Base-by-base conservation (phyloP, 2,797 vertebrate species). In the Pantherophis alleghaniensis region DNA sequence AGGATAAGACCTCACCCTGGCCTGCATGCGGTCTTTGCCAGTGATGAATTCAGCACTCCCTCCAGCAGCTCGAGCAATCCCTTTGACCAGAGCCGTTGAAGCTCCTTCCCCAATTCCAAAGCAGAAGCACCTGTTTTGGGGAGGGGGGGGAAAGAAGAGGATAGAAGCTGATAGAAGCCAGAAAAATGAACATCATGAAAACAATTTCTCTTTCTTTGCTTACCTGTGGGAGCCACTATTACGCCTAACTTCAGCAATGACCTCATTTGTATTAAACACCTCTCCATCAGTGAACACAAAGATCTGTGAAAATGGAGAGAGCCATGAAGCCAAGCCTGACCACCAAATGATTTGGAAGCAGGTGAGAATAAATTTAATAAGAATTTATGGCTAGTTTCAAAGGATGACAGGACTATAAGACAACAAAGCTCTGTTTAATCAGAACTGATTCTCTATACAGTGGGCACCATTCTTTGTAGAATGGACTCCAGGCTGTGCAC, bases 61-160 rank as follows among this genome's bases (percentile, higher is more conserved):
- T 69, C 97, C 96, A 88, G 98, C 97, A 56, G 97, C 98, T 16
- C 97, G 97, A 74, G 98, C 98, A 96, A 99, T 95, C 93, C 98
- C 98, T 94, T 97, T 98, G 95, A 99, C 97, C 37, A 99, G 98
- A 93, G 98, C 98, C 83, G 98, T 98, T 94, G 98, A 98, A 94
- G 98, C 98, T 1, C 98, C 98, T 97, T 98, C 97, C 7, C 98
- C 98, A 91, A 99, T 98, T 42, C 98, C 98, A 94, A 99, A 99
- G 10, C 98, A 97, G 95, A 99, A 99, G 95, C 98, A 99, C 93
- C 98, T 99, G 92, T 16, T 61, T 10, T 11, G 53, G 56, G 2
- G 13, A 3, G 7, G 14, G 2, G 24, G 24, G 26, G 37, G 32
- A 37, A 37, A 13, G 24, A 69, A 16, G 22, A 59, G 4, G 59